Evolutionary conservation across 2,797 vertebrate genomes (phyloP), one percentile per base, ranked within the genome.

Genomic region (Takifugu ocellatus): DNA sequence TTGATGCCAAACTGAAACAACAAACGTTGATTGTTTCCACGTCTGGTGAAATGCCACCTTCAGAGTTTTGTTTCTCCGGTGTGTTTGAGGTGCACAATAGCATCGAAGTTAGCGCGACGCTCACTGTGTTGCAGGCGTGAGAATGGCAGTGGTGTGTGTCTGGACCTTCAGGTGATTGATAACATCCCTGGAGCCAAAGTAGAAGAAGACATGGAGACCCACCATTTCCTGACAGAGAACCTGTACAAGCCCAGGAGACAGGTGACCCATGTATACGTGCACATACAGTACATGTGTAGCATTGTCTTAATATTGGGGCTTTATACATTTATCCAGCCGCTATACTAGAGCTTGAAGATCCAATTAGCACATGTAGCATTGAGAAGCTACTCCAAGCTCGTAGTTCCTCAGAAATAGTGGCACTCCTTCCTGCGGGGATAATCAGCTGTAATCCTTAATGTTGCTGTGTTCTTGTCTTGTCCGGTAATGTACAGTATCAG

Each of bases 111-210:
- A 27, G 36, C 11, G 7, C 56, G 15, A n/a, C 36, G 45, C 17
- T 65, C 27, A 31, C 29, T 49, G 36, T 68, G 54, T 68, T 57
- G 0, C 77, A 97, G 96, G 83, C 91, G 96, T 54, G 95, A 97
- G 84, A 98, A 95, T 0, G 96, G 95, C 55, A 97, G 96, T 2
- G 95, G 95, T 0, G 95, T 95, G 0, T 96, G 95, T 86, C 88
- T 98, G 86, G 96, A 98, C 81, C 93, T 98, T 49, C 96, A 98
- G 87, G 96, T 93, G 77, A 97, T 98, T 0, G 95, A 98, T 74
- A 96, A 94, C 0, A 92, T 96, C 17, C 90, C 94, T 0, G 93
- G 96, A 2, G 94, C 92, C 49, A 91, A 94, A 72, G 94, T 96
- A 74, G 92, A 94, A 39, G 96, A 98, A 74, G 96, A 95, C 5